These are phyloP conservation scores for Drosophila pseudoananassae DNA, from an alignment of 1,140 invertebrate species.

Conservation along the genomic window DNA sequence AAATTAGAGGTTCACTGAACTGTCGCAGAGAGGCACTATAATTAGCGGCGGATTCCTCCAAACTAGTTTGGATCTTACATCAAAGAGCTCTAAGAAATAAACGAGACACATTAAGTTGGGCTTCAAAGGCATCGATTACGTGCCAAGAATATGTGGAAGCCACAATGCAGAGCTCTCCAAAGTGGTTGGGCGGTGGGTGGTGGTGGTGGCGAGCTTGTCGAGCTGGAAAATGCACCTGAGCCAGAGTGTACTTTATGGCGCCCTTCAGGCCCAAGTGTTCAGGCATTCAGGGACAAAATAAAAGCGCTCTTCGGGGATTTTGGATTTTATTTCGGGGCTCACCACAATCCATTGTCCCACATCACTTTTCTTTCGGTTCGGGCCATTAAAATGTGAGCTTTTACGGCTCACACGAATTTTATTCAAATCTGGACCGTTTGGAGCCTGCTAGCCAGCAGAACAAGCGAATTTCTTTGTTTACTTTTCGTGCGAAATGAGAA, in stretches of 20 bases:
- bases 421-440: constrained; percentile 34
- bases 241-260: constrained; percentile 31
- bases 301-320: constrained; percentile 38
- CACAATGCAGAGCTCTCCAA: constrained; percentile 48
- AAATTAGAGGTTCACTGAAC: constrained; percentile 38
- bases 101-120: constrained; percentile 22
- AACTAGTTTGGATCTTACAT: neutral
- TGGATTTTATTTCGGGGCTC: constrained; percentile 15
- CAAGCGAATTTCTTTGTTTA: constrained; percentile 57
- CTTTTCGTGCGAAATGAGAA: constrained; percentile 16
- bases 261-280: constrained; percentile 20
- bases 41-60: constrained; percentile 4
- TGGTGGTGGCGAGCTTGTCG: neutral
- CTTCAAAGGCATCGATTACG: constrained; percentile 37
- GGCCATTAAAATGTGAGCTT: constrained; percentile 52
- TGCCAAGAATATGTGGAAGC: constrained; percentile 23
- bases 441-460: constrained; percentile 38
- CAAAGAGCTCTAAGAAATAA: constrained; percentile 1
- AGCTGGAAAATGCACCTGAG: constrained; percentile 43
- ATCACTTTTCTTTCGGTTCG: constrained; percentile 25
- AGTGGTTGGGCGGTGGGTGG: constrained; percentile 30
- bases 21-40: constrained; percentile 1
- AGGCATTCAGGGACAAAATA: constrained; percentile 47
- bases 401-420: constrained; percentile 46
- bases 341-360: constrained; percentile 37